Percentiles rank a stretch among this genome's conserved stretches.
These are phyloP conservation scores for Drosophila nasuta DNA, from an alignment of 1,140 invertebrate species.

Conservation along the genomic window DNA sequence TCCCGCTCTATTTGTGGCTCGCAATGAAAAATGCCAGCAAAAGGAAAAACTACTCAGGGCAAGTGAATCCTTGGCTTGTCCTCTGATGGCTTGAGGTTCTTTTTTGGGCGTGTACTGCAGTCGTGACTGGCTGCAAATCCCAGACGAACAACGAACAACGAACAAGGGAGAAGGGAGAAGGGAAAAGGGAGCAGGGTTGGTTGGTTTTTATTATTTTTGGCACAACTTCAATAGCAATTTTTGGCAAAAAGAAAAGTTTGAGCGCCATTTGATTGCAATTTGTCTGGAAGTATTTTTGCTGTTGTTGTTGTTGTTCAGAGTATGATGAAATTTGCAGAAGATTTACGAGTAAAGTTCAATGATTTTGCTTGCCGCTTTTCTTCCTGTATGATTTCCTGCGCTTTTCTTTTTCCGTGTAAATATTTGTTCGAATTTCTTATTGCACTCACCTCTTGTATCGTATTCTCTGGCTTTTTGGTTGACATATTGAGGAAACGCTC, in stretches of 20 bases:
- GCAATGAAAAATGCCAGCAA: constrained; percentile 21
- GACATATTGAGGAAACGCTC: constrained; percentile 97
- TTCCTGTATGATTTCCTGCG: neutral
- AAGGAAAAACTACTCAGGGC: constrained; percentile 18
- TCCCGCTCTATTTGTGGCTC: constrained; percentile 6
- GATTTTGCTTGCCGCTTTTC: neutral
- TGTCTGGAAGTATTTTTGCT: constrained; percentile 23
- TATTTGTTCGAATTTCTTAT: neutral
- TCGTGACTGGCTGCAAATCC: constrained; percentile 8
- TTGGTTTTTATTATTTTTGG: constrained; percentile 12
- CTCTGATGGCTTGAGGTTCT: neutral
- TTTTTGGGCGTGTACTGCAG: constrained; percentile 14
- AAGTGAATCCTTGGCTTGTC: neutral
- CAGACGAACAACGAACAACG: neutral
- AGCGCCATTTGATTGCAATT: constrained; percentile 49
- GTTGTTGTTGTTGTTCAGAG: neutral
- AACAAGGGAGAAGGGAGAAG: no score
- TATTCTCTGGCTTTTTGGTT: constrained; percentile 95
- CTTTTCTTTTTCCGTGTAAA: no score
- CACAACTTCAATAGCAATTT: constrained; percentile 36
- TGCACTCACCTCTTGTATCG: constrained; percentile 94
- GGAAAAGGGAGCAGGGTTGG: no score
- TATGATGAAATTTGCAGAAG: constrained; percentile 11
- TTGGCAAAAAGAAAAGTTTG: constrained; percentile 24
- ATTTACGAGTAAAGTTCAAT: constrained; percentile 13